Percentiles rank a stretch among this genome's conserved stretches.
These are phyloP conservation scores for Telmatherina bonti DNA, from an alignment of 2,797 vertebrate species.

Conservation along the genomic window DNA sequence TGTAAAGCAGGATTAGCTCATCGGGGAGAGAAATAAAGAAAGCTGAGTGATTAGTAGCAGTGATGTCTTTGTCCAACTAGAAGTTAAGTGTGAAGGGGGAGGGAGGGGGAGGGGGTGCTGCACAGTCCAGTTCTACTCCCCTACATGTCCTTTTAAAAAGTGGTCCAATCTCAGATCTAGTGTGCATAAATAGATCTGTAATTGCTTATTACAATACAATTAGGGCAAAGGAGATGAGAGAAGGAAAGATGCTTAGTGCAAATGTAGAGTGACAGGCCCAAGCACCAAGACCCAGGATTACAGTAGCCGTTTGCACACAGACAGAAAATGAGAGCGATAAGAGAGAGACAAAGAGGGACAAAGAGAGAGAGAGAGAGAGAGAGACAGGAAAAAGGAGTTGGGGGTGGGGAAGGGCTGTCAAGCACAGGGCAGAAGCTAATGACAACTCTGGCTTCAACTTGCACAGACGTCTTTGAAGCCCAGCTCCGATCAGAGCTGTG, in stretches of 20 bases:
- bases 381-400: constrained; percentile 27
- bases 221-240: constrained; percentile 81
- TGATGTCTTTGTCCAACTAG: constrained; percentile 34
- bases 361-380: constrained; percentile 33
- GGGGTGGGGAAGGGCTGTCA: constrained; percentile 70
- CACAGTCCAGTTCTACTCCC: constrained; percentile 50
- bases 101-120: constrained; percentile 45
- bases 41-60: constrained; percentile 49
- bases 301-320: constrained; percentile 69
- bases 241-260: constrained; percentile 81
- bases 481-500: constrained; percentile 77
- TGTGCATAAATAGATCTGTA: constrained; percentile 81
- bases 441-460: constrained; percentile 77
- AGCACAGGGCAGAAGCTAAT: constrained; percentile 80
- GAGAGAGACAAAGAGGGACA: constrained; percentile 49
- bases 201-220: constrained; percentile 87
- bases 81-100: constrained; percentile 53
- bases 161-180: constrained; percentile 82
- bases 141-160: constrained; percentile 70
- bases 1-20: constrained; percentile 63
- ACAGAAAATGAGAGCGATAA: constrained; percentile 61
- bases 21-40: constrained; percentile 44
- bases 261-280: constrained; percentile 83
- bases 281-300: constrained; percentile 75
- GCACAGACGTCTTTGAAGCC: constrained; percentile 77